Base-by-base conservation (phyloP, 2,888 invertebrate genomes). In the Nomada flava region DNA sequence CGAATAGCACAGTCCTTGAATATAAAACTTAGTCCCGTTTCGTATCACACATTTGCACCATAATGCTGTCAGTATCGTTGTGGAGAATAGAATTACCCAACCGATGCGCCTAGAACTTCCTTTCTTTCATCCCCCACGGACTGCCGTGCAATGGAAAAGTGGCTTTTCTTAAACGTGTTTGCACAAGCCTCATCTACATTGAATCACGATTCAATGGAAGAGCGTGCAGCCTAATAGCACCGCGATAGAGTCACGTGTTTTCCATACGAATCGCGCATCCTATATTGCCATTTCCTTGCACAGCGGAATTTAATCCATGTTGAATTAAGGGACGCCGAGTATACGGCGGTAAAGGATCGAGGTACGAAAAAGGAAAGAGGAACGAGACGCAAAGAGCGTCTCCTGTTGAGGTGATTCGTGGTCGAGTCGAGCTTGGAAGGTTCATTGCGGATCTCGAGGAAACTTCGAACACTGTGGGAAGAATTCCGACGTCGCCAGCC, bases 401-500 rank as follows among this genome's bases (percentile, higher is more conserved):
- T 36, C 36, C 36, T 20, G 63, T 68, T 65, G 68, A 60, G 67
- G 82, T 81, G 70, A 75, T 74, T 78, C 69, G 42, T 60, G 76
- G 71, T 77, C 72, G 59, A 29, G n/a, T 70, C 57, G 57, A 63
- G 77, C 77, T 84, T 79, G 77, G 85, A 82, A 76, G 85, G 80
- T 82, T 84, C 82, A 84, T 83, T 83, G 23, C 2, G 85, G 70
- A 83, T 79, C 76, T 77, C 76, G 60, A 64, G 76, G 83, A 82
- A 88, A 82, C 64, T 53, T 36, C 11, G 53, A 69, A 76, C 83
- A 82, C 23, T 55, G 88, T 85, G 86, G 88, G 90, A 91, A 90
- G 91, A 90, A 91, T 91, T 91, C 89, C 90, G 84, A 80, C 87
- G 89, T 90, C 90, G 89, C 91, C 90, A 89, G 88, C 86, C 85